Conservation (phyloP, 2,888 invertebrate genomes). For the Lamellibrachia columna region DNA sequence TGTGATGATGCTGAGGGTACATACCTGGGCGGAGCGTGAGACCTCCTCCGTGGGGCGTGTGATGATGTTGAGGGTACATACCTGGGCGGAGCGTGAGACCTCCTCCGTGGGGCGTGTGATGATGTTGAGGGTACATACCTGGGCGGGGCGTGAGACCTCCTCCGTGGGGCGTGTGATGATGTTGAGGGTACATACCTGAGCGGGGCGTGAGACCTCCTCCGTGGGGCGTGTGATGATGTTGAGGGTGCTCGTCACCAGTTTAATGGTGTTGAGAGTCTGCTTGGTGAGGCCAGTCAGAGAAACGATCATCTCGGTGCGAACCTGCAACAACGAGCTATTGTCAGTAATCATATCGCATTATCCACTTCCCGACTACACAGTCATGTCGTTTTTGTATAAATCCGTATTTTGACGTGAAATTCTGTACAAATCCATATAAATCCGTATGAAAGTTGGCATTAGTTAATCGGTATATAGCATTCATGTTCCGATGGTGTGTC, state of each 20-base stretch:
- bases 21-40: no score
- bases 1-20: neutral
- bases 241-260: slow-evolving; percentile 40
- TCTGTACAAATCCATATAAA: no score
- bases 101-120: neutral
- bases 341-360: neutral
- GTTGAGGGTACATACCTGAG: slow-evolving; percentile 27
- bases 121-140: neutral
- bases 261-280: slow-evolving; percentile 36
- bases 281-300: slow-evolving; percentile 38
- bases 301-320: slow-evolving; percentile 36
- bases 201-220: slow-evolving; percentile 37
- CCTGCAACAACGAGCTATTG: slow-evolving; percentile 26
- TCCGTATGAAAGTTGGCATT: no score
- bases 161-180: neutral
- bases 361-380: no score
- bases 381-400: no score
- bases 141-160: neutral
- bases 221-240: slow-evolving; percentile 35
- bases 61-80: neutral
- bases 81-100: no score
- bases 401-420: no score
- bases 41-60: neutral
- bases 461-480: no score
- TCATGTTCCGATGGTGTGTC: no score